A percentile compares a stretch with the other conserved stretches of the same genome.
phyloP scores from a whole-genome alignment of 2,888 invertebrate genomes.

The Linyphia triangularis region DNA sequence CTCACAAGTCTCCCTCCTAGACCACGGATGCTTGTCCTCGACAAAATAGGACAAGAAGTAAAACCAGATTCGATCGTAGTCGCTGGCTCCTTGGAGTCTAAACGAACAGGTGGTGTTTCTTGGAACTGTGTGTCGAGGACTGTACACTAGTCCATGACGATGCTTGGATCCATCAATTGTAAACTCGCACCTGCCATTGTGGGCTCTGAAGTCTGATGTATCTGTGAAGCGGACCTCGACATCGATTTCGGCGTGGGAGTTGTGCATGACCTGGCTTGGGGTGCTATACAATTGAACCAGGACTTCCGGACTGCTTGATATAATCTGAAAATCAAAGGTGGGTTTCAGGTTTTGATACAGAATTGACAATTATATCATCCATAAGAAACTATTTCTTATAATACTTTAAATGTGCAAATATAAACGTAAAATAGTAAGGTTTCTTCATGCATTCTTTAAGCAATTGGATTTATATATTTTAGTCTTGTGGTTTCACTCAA shows the following conservation, averaged over 20 bases:
- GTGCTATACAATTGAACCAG: constrained; percentile 90
- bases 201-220: constrained; percentile 77
- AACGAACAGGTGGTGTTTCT: constrained; percentile 91
- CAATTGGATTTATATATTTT: too few species aligned
- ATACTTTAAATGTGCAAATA: too few species aligned
- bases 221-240: constrained; percentile 90
- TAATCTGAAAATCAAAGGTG: constrained; percentile 79
- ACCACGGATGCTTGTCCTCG: constrained; percentile 81
- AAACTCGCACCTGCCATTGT: constrained; percentile 76
- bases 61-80: constrained; percentile 85
- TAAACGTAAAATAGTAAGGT: too few species aligned
- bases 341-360: not conserved
- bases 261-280: constrained; percentile 89
- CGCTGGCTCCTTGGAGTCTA: constrained; percentile 84
- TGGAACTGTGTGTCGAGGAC: constrained; percentile 84
- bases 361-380: too few species aligned
- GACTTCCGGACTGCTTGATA: constrained; percentile 88
- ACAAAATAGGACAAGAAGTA: constrained; percentile 92
- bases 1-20: constrained; percentile 76
- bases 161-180: constrained; percentile 71
- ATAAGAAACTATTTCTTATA: too few species aligned
- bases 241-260: constrained; percentile 86
- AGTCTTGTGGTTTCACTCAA: too few species aligned
- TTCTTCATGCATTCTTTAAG: too few species aligned
- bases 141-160: constrained; percentile 72